These are phyloP conservation scores for Agrilus planipennis DNA, from an alignment of 1,140 invertebrate genomes.

Conservation along the genomic window DNA sequence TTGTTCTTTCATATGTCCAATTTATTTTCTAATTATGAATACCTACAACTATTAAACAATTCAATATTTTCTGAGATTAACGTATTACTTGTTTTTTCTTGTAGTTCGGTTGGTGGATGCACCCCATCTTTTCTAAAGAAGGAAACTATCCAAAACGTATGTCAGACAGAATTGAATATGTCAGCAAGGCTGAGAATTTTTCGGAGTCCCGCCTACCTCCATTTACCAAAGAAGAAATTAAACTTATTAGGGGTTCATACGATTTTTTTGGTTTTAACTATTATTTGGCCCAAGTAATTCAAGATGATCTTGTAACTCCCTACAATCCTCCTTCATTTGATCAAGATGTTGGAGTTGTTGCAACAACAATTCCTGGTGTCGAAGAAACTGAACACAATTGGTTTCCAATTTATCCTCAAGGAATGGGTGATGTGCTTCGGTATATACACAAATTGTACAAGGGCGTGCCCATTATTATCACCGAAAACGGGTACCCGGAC, in stretches of 20 bases:
- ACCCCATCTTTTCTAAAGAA: conserved; percentile 25
- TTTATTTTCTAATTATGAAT: too few species aligned
- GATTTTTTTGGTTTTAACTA: conserved; percentile 42
- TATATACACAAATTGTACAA: background rate
- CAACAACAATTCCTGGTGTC: conserved; percentile 20
- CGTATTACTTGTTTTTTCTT: too few species aligned
- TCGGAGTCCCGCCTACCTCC: conserved; percentile 35
- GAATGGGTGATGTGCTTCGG: background rate
- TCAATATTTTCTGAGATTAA: too few species aligned
- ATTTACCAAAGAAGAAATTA: conserved; percentile 37
- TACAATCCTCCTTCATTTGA: background rate
- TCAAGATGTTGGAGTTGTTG: conserved; percentile 17
- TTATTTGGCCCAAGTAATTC: conserved; percentile 33
- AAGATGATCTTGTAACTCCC: background rate
- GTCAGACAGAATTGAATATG: conserved; percentile 35
- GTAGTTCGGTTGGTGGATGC: conserved; percentile 26
- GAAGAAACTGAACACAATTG: conserved; percentile 20
- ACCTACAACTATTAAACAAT: too few species aligned
- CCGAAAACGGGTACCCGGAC: conserved; percentile 59
- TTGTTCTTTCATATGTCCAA: too few species aligned
- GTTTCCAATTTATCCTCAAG: conserved; percentile 21
- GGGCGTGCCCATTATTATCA: conserved; percentile 51
- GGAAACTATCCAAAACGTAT: conserved; percentile 30
- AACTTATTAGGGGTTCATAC: conserved; percentile 33
- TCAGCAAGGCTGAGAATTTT: conserved; percentile 36